Evolutionary conservation across 2,888 invertebrate genomes (phyloP).

Genomic region (Parapristionchus giblindavisi): DNA sequence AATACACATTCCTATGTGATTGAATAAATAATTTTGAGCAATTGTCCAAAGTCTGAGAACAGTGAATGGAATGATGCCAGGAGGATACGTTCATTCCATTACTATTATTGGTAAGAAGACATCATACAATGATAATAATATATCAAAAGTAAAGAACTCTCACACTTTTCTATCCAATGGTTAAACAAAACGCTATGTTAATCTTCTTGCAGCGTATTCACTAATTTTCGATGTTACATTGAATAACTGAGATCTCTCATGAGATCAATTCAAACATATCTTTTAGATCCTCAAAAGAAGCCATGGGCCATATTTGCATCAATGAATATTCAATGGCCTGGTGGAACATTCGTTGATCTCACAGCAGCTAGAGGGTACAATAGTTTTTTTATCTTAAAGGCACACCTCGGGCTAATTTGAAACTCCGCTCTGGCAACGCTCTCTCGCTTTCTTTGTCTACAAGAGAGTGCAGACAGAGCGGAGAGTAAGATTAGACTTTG

Average conservation of each 20-base stretch:
- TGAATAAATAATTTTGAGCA: not conserved
- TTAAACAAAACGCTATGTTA: too few species aligned
- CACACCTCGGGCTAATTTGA: not conserved
- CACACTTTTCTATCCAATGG: too few species aligned
- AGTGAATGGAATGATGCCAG: not conserved
- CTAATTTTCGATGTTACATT: too few species aligned
- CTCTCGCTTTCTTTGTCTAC: too few species aligned
- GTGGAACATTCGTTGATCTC: constrained; percentile 30
- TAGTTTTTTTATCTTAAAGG: not conserved
- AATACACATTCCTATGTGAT: not conserved
- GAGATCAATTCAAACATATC: not conserved
- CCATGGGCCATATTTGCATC: constrained; percentile 36
- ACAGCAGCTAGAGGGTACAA: constrained; percentile 12
- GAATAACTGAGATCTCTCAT: too few species aligned
- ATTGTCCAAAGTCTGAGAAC: constrained; percentile 21
- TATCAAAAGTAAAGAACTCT: too few species aligned
- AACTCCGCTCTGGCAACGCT: not conserved
- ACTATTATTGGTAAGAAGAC: constrained; percentile 23
- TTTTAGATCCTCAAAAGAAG: not conserved
- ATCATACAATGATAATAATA: not conserved
- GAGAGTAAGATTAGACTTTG: not conserved
- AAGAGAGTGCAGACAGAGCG: too few species aligned
- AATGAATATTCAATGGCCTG: constrained; percentile 32
- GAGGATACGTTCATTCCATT: constrained; percentile 31
- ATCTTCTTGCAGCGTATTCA: too few species aligned